These are phyloP conservation scores for Agrochola macilenta DNA, from an alignment of 2,888 invertebrate species.

Conservation along the genomic window DNA sequence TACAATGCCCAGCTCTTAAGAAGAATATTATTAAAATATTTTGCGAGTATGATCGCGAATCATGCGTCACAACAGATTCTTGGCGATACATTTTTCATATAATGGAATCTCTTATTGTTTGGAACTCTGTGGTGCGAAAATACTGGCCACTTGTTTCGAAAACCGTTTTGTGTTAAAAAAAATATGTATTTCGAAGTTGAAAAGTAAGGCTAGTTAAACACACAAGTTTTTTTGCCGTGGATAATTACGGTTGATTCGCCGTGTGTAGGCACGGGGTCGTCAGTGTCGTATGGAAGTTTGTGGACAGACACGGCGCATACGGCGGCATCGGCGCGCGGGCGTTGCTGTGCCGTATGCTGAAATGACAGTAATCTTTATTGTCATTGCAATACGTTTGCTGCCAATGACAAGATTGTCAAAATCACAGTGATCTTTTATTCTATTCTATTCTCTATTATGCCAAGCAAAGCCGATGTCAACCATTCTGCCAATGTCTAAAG, in stretches of 20 bases:
- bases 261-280: no score
- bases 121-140: background rate
- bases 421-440: no score
- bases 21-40: constrained; percentile 57
- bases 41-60: background rate
- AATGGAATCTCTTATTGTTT: background rate
- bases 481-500: no score
- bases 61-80: constrained; percentile 9
- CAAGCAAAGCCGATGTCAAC: no score
- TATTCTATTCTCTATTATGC: no score
- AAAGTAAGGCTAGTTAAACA: background rate
- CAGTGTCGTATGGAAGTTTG: background rate
- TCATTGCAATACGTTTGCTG: background rate
- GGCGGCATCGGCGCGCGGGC: no score
- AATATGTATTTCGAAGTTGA: background rate
- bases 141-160: background rate
- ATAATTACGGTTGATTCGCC: background rate
- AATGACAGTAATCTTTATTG: background rate
- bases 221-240: background rate
- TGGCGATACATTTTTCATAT: constrained; percentile 18
- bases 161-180: background rate
- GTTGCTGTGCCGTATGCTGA: no score
- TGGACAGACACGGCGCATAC: background rate
- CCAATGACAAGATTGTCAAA: background rate
- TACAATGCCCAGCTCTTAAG: constrained; percentile 63